phyloP scores from a whole-genome alignment of 92 coral and sea anemone genomes.

The Virgularia gustaviana region DNA sequence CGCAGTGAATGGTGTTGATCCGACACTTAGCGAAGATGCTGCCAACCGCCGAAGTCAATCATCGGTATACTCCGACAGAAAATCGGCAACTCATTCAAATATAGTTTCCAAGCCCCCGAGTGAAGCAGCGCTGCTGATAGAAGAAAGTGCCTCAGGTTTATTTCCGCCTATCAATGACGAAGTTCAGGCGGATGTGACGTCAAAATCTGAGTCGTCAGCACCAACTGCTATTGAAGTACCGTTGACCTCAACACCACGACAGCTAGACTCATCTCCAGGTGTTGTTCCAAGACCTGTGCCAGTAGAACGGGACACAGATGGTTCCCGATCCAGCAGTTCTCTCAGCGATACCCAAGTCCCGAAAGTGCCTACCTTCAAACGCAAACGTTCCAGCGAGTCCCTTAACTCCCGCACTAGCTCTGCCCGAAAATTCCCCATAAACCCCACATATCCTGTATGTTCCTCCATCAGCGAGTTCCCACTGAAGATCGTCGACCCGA shows the following conservation, averaged over 20 bases:
- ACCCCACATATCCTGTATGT: not conserved
- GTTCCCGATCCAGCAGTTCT: conserved; percentile 13
- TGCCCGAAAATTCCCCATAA: conserved; percentile 17
- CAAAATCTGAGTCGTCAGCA: conserved; percentile 39
- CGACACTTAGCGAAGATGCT: not conserved
- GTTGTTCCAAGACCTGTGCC: not conserved
- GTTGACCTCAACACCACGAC: not conserved
- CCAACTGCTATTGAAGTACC: conserved; percentile 29
- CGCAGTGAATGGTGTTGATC: conserved; percentile 6
- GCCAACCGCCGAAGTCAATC: conserved; percentile 14
- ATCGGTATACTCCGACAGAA: conserved; percentile 15
- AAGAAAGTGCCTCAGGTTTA: not conserved
- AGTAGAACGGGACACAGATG: not conserved
- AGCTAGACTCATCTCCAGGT: not conserved
- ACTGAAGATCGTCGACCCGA: not conserved
- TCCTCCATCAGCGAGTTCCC: conserved; percentile 20
- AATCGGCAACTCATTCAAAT: not conserved
- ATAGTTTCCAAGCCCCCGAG: not conserved
- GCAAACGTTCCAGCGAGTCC: conserved; percentile 29
- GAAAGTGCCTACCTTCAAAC: not conserved
- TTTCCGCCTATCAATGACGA: conserved; percentile 1
- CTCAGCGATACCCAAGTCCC: not conserved
- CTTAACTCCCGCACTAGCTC: conserved; percentile 23
- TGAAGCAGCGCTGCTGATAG: not conserved
- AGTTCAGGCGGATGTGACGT: conserved; percentile 24